Evolutionary conservation across 2,113 vertebrate genomes (phyloP).

Genomic region (Apaloderma vittatum): DNA sequence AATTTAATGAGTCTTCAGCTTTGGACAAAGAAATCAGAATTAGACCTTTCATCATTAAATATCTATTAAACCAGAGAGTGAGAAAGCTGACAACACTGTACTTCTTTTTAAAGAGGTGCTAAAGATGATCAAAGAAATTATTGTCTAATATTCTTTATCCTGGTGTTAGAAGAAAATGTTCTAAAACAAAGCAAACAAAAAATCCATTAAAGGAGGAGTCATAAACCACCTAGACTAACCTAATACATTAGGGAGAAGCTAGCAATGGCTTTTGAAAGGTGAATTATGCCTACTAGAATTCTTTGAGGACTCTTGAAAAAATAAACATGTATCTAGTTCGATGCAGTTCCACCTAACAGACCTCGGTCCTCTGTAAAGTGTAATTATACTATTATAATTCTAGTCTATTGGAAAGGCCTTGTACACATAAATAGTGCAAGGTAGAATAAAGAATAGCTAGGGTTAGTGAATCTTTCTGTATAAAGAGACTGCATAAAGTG

Average conservation of each 20-base stretch:
- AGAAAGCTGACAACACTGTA: slow-evolving; percentile 33
- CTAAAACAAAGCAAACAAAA: slow-evolving; percentile 10
- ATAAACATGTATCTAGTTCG: background rate
- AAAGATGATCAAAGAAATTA: slow-evolving; percentile 59
- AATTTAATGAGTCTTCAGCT: slow-evolving; percentile 13
- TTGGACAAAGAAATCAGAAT: slow-evolving; percentile 24
- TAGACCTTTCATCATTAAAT: slow-evolving; percentile 44
- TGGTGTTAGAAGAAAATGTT: slow-evolving; percentile 1
- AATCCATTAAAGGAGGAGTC: slow-evolving; percentile 6
- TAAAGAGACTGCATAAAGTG: background rate
- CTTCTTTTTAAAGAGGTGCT: slow-evolving; percentile 54
- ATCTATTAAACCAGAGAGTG: background rate
- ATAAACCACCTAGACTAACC: slow-evolving; percentile 25
- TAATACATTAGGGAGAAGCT: slow-evolving; percentile 6
- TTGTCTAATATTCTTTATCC: background rate
- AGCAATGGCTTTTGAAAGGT: slow-evolving; percentile 3
- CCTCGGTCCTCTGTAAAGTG: background rate
- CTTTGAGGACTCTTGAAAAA: background rate
- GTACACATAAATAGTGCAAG: background rate
- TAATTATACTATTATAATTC: background rate
- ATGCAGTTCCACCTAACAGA: background rate
- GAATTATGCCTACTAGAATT: slow-evolving; percentile 14
- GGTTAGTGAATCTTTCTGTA: background rate
- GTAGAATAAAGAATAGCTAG: background rate
- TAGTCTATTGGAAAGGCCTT: background rate